Evolutionary conservation across 2,888 invertebrate genomes (phyloP), one percentile per base, ranked within the genome.

Genomic region (Agonopterix heracliana): DNA sequence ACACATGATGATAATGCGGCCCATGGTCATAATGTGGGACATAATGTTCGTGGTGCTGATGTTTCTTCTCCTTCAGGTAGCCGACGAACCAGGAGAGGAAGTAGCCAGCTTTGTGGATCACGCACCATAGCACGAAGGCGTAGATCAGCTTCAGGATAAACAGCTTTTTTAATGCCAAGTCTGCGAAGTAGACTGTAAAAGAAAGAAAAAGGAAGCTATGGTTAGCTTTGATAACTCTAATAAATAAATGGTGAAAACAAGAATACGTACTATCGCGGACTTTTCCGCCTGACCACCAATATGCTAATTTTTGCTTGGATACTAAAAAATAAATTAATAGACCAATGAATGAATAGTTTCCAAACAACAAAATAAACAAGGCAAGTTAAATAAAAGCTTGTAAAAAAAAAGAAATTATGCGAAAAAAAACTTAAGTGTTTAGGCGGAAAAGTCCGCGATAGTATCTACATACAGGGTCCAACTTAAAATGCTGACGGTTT

Each of bases 61-160:
- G 66, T 52, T 85, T 84, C 69, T 81, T 71, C 49, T 84, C 83
- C 53, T 83, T 85, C 12, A 87, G 64, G 61, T 79, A 85, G 59
- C 70, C 70, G 47, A 78, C 68, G 61, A 87, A 84, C 87, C 87
- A 88, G 57, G 71, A 59, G 36, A 88, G 70, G 70, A 88, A 81
- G 68, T 86, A 88, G 43, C 87, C 86, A 1, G 87, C 87, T 52
- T 88, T 87, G 68, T 87, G 86, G 1, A 87, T 66, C 0, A 88
- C 67, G 14, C 82, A 53, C 80, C 81, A 85, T 61, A 88, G 80
- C 0, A 82, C 73, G 52, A 87, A 78, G 1, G 87, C 87, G 62
- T 85, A 88, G 2, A 83, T 61, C 54, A 88, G 54, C 61, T 87
- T 88, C 4, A 88, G 66, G 3, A 88, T 59, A 63, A 88, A 88